Percentiles rank a stretch among this genome's conserved stretches.
Evolutionary conservation across 2,888 invertebrate species (phyloP).

Genomic region (Ariolimax columbianus): DNA sequence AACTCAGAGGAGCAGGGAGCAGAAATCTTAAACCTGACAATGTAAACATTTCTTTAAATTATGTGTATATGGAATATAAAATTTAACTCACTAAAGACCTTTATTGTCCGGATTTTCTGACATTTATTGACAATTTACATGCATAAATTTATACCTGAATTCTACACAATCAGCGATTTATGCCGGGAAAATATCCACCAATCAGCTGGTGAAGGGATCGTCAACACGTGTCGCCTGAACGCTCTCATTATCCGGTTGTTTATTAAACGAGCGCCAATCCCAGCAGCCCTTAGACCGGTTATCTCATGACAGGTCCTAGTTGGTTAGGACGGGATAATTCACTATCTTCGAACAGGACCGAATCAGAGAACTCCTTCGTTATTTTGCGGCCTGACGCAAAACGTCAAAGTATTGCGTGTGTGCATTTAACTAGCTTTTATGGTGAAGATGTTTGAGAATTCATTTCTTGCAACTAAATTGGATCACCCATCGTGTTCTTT

Average conservation of each 20-base stretch:
- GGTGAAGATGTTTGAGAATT: not conserved
- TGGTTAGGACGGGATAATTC: slow-evolving; percentile 4
- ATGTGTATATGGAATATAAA: too few relatives aligned
- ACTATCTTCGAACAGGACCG: not conserved
- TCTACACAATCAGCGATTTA: not conserved
- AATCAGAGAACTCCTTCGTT: not conserved
- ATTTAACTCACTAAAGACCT: too few relatives aligned
- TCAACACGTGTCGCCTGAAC: not conserved
- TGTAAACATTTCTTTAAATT: too few relatives aligned
- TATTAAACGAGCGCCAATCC: slow-evolving; percentile 1
- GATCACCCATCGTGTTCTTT: not conserved
- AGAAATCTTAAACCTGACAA: too few relatives aligned
- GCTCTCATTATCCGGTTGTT: slow-evolving; percentile 16
- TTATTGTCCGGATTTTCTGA: too few relatives aligned
- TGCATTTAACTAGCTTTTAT: not conserved
- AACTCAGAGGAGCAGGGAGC: too few relatives aligned
- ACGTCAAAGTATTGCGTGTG: not conserved
- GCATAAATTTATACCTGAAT: not conserved
- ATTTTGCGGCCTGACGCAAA: not conserved
- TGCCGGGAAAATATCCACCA: not conserved
- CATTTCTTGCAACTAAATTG: too few relatives aligned
- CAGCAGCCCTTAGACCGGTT: not conserved
- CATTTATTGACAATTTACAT: not conserved
- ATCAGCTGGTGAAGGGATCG: not conserved
- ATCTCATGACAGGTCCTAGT: not conserved